Percentiles rank a stretch among this genome's conserved stretches.
Conservation (phyloP, 2,888 invertebrate genomes). For the Sarcophaga caerulescens region DNA sequence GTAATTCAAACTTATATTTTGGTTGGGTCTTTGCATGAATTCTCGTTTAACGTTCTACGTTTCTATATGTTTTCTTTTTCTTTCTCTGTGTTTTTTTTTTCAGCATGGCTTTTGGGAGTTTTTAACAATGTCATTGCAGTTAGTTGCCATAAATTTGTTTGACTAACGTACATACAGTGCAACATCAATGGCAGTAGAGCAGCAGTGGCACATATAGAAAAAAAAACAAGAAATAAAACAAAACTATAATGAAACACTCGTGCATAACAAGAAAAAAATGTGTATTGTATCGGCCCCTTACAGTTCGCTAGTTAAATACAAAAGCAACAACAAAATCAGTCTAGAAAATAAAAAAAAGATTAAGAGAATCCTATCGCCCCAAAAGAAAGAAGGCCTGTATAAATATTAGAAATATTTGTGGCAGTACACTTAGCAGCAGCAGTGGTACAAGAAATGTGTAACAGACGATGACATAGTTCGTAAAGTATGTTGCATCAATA, state of each 20-base stretch:
- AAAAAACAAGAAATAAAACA: constrained; percentile 10
- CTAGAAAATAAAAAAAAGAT: constrained; percentile 11
- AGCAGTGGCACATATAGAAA: not conserved
- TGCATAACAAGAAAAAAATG: constrained; percentile 11
- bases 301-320: constrained; percentile 50
- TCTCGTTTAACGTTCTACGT: not conserved
- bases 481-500: constrained; percentile 67
- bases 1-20: constrained; percentile 56
- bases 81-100: constrained; percentile 24
- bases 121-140: constrained; percentile 67
- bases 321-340: constrained; percentile 25
- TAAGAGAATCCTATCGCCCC: not conserved
- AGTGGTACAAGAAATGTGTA: constrained; percentile 48
- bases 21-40: constrained; percentile 15
- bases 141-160: constrained; percentile 68
- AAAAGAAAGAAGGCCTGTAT: constrained; percentile 14
- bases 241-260: not conserved
- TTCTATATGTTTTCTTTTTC: not conserved
- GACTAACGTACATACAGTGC: constrained; percentile 47
- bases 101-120: constrained; percentile 67
- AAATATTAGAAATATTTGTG: constrained; percentile 31
- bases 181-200: constrained; percentile 13
- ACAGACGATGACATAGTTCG: constrained; percentile 60
- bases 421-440: constrained; percentile 20
- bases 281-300: constrained; percentile 50